Evolutionary conservation across 2,888 invertebrate genomes (phyloP).

Genomic region (Nowickia ferox): DNA sequence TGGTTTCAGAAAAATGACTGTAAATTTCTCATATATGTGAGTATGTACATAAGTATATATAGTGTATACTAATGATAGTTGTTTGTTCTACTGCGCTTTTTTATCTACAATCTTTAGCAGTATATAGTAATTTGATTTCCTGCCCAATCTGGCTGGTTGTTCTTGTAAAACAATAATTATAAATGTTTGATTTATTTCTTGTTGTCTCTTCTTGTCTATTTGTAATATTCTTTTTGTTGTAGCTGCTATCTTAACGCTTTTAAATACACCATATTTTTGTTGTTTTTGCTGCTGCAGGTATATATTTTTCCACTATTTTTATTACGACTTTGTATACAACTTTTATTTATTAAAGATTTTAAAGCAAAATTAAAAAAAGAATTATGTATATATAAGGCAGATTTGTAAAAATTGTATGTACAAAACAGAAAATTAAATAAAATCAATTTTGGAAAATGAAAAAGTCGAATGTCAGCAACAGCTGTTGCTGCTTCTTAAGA

Average conservation of each 20-base stretch:
- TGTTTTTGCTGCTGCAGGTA: neutral
- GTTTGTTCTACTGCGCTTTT: neutral
- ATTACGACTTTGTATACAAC: neutral
- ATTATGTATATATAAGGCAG: slow-evolving; percentile 15
- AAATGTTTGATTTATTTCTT: slow-evolving; percentile 40
- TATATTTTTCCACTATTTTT: slow-evolving; percentile 11
- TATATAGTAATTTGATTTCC: slow-evolving; percentile 57
- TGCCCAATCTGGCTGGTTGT: slow-evolving; percentile 43
- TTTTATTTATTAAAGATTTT: neutral
- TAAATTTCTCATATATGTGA: too few species aligned
- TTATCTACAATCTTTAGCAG: slow-evolving; percentile 41
- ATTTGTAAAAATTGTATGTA: slow-evolving; percentile 2
- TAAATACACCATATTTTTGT: slow-evolving; percentile 48
- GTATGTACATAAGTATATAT: neutral
- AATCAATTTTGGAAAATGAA: slow-evolving; percentile 25
- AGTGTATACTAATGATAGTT: neutral
- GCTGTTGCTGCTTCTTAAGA: neutral
- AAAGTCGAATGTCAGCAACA: slow-evolving; percentile 25
- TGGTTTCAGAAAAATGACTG: neutral
- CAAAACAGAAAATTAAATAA: too few species aligned
- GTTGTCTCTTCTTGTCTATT: slow-evolving; percentile 38
- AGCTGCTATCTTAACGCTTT: slow-evolving; percentile 39
- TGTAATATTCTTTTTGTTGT: slow-evolving; percentile 32
- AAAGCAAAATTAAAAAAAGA: neutral
- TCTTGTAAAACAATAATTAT: slow-evolving; percentile 25